Evolutionary conservation across 2,797 vertebrate genomes (phyloP), one percentile per base, ranked within the genome.

Genomic region (Halcyon smyrnensis): DNA sequence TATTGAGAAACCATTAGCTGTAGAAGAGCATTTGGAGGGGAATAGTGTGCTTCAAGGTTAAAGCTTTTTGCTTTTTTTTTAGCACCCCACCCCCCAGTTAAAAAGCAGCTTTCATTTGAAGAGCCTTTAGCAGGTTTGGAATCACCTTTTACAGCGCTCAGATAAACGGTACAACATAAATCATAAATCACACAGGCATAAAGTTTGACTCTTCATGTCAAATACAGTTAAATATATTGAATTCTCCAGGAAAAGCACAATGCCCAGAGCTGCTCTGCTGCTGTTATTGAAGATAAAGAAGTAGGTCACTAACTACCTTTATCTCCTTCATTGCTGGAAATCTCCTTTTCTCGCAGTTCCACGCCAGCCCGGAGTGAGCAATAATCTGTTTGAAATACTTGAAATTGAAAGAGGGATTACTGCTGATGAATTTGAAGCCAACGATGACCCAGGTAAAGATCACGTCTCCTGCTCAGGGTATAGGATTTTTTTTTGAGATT

Each of bases 321-420:
- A 77, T 90, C 78, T 81, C 53, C 30, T 56, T 96, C 20, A 51
- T 89, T 81, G 46, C 36, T 92, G 74, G 56, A 51, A 68, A 79
- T 28, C 36, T 54, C 6, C 51, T 97, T 92, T 93, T 94, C 76
- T 95, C 90, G 37, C 97, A 99, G 99, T 99, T 97, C 99, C 99
- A 19, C 98, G 99, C 53, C 99, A 99, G 93, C 98, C 98, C 15
- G 98, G 98, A 82, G 97, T 98, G 36, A 99, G 99, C 98, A 99
- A 98, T 23, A 98, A 99, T 82, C 92, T 98, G 34, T 97, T 98
- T 98, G 91, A 98, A 97, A 95, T 97, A 97, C 99, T 99, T 96
- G 99, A 99, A 98, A 99, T 99, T 82, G 99, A 99, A 98, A 98
- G 98, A 84, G 99, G 99, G 73, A 98, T 99, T 97, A 99, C 99